Evolutionary conservation across 2,888 invertebrate species (phyloP), one percentile per base, ranked within the genome.

Genomic region (Macrosiphum euphorbiae): DNA sequence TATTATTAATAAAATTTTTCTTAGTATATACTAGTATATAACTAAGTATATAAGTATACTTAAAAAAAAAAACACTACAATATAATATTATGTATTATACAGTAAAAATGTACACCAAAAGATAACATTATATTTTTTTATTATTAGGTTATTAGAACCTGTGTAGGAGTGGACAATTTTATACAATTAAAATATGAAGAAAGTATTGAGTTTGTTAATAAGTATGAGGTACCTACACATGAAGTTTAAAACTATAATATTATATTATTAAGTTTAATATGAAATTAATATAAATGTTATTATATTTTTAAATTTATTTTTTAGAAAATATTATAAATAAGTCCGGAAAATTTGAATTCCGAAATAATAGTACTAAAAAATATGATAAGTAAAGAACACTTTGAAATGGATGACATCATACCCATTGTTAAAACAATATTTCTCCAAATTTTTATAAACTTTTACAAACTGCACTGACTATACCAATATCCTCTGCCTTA

Each of bases 201-300:
- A 47, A 86, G 47, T 47, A 44, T 86, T 41, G 86, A 86, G 86
- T 86, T 86, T 86, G 47, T 86, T 86, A 86, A 86, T 86, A 86
- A 86, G 44, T 86, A 47, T 86, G 47, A 86, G 86, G 47, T 86
- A 86, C 28, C 44, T 86, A 44, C 28, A 44, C 16, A 86, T 86
- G 47, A 86, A 41, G 20, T 86, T 44, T 47, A 44, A 41, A 86
- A 44, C 47, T 86, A 44, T 44, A 44, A 86, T 44, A 86, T n/a
- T n/a, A n/a, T n/a, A n/a, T n/a, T 86, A 85, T 44, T 13, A 85
- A 85, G 20, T 41, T 41, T 85, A 8, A n/a, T 85, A 44, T 44
- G 44, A 44, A 44, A 44, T 44, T 44, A 44, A 44, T 44, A 44
- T 3, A 44, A 44, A 44, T 44, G 44, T 20, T 35, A 0, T 85